Conservation (phyloP, 2,797 vertebrate genomes). For the Acanthiza pusilla region DNA sequence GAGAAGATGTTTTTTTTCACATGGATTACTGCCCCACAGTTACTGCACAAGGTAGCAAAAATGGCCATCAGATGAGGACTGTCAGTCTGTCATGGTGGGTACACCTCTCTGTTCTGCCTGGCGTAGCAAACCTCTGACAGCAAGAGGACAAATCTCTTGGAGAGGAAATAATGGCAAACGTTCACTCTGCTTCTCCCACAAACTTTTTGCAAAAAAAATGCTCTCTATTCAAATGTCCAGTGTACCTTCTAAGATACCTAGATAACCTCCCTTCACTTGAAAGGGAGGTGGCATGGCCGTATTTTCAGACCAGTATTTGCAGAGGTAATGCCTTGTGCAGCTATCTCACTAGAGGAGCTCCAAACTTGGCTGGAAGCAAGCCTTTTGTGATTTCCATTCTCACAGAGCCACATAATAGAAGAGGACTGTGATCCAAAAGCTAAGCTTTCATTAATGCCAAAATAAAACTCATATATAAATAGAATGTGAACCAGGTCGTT, state of each 20-base stretch:
- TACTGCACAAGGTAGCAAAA: background rate
- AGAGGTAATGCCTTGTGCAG: background rate
- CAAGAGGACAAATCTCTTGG: background rate
- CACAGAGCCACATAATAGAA: conserved; percentile 19
- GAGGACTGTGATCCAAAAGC: conserved; percentile 37
- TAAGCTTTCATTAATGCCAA: conserved; percentile 37
- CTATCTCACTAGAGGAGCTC: background rate
- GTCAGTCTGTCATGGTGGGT: background rate
- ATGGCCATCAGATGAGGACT: background rate
- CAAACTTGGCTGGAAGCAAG: background rate
- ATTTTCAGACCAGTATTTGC: background rate
- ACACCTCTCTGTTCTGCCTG: background rate
- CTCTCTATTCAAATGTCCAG: background rate
- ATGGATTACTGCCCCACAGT: accelerated
- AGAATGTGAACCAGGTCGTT: conserved; percentile 48
- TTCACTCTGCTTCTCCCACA: background rate
- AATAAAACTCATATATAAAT: conserved; percentile 42
- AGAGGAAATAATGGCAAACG: background rate
- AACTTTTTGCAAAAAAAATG: background rate
- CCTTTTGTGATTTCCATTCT: conserved; percentile 1
- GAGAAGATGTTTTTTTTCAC: background rate
- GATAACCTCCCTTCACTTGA: background rate
- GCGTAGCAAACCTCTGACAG: background rate
- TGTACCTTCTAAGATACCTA: background rate
- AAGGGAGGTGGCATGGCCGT: background rate